Conservation (phyloP, 2,888 invertebrate genomes). For the Bellardia pandia region DNA sequence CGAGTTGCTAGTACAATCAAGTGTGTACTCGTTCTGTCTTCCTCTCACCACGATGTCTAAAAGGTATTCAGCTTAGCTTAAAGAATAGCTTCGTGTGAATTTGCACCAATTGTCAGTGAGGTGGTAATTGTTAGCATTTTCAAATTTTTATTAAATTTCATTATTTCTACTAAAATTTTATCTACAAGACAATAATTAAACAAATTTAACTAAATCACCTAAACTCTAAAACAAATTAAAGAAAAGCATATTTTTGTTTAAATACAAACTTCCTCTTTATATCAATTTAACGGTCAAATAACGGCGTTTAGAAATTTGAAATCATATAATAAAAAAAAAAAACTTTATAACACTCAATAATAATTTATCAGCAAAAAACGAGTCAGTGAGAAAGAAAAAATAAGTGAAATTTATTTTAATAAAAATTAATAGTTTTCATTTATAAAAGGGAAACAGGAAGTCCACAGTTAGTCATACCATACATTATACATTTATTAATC, state of each 20-base stretch:
- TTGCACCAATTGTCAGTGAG: no score
- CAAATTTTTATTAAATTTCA: no score
- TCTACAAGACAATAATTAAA: neutral
- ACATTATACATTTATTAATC: neutral
- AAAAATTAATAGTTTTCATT: conserved; percentile 8
- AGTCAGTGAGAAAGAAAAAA: neutral
- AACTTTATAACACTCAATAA: neutral
- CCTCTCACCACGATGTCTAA: no score
- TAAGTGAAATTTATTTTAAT: conserved; percentile 27
- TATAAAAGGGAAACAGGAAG: conserved; percentile 69
- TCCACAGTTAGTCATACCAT: conserved; percentile 57
- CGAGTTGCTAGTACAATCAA: no score
- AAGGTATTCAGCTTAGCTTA: no score
- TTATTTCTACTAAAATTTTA: neutral
- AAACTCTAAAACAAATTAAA: neutral
- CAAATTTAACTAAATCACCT: neutral
- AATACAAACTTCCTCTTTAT: conserved; percentile 12
- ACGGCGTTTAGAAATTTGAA: conserved; percentile 22
- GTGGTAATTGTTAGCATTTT: no score
- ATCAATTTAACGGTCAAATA: conserved; percentile 13
- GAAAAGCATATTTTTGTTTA: neutral
- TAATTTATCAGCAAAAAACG: neutral
- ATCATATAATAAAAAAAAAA: neutral
- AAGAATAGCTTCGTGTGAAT: no score
- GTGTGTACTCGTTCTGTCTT: no score